Evolutionary conservation across 1,140 invertebrate species (phyloP).

Genomic region (Sweltsa coloradensis): DNA sequence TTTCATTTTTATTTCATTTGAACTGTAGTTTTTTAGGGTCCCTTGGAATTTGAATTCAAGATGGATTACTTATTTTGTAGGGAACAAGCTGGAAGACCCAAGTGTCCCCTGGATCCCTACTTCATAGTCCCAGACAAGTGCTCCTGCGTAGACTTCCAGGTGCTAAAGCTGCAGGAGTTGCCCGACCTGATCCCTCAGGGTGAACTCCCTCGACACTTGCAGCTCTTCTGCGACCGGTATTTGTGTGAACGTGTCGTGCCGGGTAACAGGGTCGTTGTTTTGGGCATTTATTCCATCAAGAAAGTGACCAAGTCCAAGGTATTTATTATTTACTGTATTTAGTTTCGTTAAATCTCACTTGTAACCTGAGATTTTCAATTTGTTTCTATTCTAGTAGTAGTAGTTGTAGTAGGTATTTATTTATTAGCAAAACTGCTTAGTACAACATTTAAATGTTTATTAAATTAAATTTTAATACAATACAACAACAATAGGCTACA

Average conservation of each 20-base stretch:
- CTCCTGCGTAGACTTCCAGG: conserved; percentile 89
- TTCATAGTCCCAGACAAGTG: conserved; percentile 98
- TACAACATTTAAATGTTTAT: too few relatives aligned
- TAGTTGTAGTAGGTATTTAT: too few relatives aligned
- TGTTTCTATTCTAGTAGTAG: too few relatives aligned
- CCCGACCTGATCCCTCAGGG: conserved; percentile 96
- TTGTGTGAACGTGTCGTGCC: conserved; percentile 93
- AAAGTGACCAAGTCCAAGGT: conserved; percentile 55
- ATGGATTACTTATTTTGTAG: conserved; percentile 34
- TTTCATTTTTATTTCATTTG: conserved; percentile 1
- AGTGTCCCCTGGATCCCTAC: conserved; percentile 96
- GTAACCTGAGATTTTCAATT: too few relatives aligned
- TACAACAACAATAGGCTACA: too few relatives aligned
- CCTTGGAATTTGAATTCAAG: too few relatives aligned
- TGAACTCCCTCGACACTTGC: conserved; percentile 94
- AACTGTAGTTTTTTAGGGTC: conserved; percentile 1
- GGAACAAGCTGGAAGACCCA: conserved; percentile 76
- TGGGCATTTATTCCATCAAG: conserved; percentile 96
- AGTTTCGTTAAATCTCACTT: too few relatives aligned
- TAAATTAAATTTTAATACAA: too few relatives aligned
- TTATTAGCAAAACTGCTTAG: too few relatives aligned
- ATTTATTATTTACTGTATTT: conserved; percentile 25
- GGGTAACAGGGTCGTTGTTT: conserved; percentile 85
- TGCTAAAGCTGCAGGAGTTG: conserved; percentile 87
- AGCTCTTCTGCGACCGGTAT: conserved; percentile 90